A percentile compares a stretch with the other conserved stretches of the same genome.
These are phyloP conservation scores for Nicator chloris DNA, from an alignment of 2,113 vertebrate species.

Conservation along the genomic window DNA sequence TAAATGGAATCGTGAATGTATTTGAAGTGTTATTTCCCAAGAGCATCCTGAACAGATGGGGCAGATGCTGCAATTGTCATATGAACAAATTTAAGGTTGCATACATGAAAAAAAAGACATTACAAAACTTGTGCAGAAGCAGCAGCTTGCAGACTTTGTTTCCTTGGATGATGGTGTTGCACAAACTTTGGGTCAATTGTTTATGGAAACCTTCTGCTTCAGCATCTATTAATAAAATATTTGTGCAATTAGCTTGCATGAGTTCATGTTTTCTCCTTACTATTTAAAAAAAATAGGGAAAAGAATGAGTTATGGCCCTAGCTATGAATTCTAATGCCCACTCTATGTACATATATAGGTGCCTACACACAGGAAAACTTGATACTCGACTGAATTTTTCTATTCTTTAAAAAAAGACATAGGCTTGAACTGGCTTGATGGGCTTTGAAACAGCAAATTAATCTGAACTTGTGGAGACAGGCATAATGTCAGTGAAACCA, in stretches of 20 bases:
- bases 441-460: slow-evolving; percentile 17
- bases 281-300: neutral
- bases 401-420: neutral
- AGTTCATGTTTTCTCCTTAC: neutral
- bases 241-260: neutral
- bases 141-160: neutral
- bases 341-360: neutral
- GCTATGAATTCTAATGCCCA: neutral
- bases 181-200: neutral
- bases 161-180: neutral
- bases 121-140: neutral
- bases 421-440: neutral
- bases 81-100: neutral
- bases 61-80: neutral
- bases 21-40: slow-evolving; percentile 1
- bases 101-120: neutral
- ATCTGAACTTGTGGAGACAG: slow-evolving; percentile 15
- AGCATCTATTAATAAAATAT: neutral
- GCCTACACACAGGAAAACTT: neutral
- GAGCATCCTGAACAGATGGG: neutral
- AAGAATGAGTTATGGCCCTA: neutral
- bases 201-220: neutral
- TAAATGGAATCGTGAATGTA: neutral
- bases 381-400: neutral
- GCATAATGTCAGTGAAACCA: neutral